phyloP scores from a whole-genome alignment of 2,113 vertebrate species.

The Anoplopoma fimbria region DNA sequence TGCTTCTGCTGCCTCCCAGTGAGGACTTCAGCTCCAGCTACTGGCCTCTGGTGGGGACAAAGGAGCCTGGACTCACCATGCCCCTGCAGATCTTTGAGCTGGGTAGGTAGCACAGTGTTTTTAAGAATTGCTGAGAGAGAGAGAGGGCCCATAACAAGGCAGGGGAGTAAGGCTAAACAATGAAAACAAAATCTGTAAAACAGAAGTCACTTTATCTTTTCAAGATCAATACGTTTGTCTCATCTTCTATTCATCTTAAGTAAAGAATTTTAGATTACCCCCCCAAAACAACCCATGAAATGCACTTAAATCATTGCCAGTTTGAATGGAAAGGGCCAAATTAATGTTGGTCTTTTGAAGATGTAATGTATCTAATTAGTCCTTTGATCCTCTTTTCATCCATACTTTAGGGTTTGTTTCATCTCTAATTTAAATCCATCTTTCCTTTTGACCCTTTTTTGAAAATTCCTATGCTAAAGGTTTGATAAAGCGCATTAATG shows the following conservation, averaged over 20 bases:
- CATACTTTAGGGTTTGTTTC: conserved; percentile 17
- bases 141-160: neutral
- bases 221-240: conserved; percentile 1
- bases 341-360: conserved; percentile 14
- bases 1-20: conserved; percentile 84
- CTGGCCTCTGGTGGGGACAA: conserved; percentile 77
- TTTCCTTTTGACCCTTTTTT: neutral
- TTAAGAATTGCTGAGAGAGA: too few relatives aligned
- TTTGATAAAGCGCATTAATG: neutral
- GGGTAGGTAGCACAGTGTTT: conserved; percentile 60
- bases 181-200: neutral
- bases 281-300: neutral
- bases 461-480: neutral
- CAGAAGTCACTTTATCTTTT: neutral
- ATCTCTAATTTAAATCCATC: conserved; percentile 13
- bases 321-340: neutral
- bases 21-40: conserved; percentile 85
- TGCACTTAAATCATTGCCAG: neutral
- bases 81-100: conserved; percentile 86
- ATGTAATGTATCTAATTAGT: conserved; percentile 27
- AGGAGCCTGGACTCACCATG: conserved; percentile 78
- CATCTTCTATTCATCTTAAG: conserved; percentile 15
- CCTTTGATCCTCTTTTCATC: conserved; percentile 20
- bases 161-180: neutral
- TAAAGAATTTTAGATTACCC: neutral